Percentiles rank a stretch among this genome's conserved stretches.
These are phyloP conservation scores for Microtus ochrogaster DNA, from an alignment of 2,113 vertebrate genomes.

Conservation along the genomic window DNA sequence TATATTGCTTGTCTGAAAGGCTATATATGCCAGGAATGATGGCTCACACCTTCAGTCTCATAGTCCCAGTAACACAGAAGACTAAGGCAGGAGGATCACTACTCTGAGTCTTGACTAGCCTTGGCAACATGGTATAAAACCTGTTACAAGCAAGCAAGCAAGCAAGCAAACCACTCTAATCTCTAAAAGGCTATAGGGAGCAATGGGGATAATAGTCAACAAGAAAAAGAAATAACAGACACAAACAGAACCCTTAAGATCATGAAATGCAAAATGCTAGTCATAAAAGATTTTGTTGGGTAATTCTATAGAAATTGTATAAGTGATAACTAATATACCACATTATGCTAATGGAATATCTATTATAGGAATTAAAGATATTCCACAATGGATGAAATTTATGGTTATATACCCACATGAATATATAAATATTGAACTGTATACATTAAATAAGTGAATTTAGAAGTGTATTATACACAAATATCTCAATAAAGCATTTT, in stretches of 20 bases:
- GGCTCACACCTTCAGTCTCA: neutral
- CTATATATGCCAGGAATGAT: too few relatives aligned
- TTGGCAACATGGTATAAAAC: neutral
- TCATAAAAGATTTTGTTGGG: neutral
- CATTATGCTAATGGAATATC: neutral
- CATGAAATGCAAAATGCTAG: constrained; percentile 11
- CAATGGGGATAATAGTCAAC: neutral
- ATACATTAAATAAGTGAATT: neutral
- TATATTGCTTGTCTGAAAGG: constrained; percentile 8
- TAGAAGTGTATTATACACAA: neutral
- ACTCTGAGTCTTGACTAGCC: neutral
- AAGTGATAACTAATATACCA: neutral
- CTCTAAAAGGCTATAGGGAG: neutral
- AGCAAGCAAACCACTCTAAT: neutral
- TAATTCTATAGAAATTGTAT: neutral
- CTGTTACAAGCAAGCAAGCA: neutral
- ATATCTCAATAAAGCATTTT: neutral
- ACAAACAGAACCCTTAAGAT: neutral
- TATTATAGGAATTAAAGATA: neutral
- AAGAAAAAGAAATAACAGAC: constrained; percentile 17
- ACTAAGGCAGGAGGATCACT: neutral
- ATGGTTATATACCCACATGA: neutral
- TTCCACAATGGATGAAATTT: neutral
- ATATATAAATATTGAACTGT: neutral
- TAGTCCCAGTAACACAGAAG: neutral